Base-by-base conservation (phyloP, 2,797 vertebrate genomes). In the Chelonia mydas region DNA sequence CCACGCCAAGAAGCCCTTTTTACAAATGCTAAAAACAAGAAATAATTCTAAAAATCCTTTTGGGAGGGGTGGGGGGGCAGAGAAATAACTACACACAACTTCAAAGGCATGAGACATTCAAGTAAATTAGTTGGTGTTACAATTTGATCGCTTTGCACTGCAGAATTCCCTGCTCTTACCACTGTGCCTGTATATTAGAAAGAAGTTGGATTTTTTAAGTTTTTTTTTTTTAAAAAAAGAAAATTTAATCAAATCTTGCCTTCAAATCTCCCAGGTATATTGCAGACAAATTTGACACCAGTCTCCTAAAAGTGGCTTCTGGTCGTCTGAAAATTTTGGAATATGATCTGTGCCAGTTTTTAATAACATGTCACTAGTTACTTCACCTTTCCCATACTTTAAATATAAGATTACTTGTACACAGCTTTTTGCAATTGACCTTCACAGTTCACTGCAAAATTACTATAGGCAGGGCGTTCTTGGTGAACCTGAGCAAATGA, bases 81-180 rank as follows among this genome's bases (percentile, higher is more conserved):
- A 6, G 3, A 87, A 49, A n/a, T 68, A 1, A 7, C 23, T 27
- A 1, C 11, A 2, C 6, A 49, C 1, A 0, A 33, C 51, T 83
- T 81, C 9, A 1, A 16, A 84, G 83, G 68, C 51, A 16, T 1
- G 11, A 86, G 86, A 33, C 53, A 74, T 33, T 25, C 19, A 51
- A 25, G 15, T 27, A 16, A 76, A 25, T 13, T 74, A 28, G 1
- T 49, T 49, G n/a, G 9, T 87, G 41, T 49, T 21, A 16, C 21
- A 6, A 0, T 27, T 45, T 68, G 23, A 51, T 51, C 53, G 8
- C 27, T 17, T 65, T 37, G 10, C 16, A 0, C 65, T 72, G 83
- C 27, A 7, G 86, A 50, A 5, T 77, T 33, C 11, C 49, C 55
- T 74, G 41, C 72, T 81, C 77, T 74, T 27, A 31, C 5, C 0